These are phyloP conservation scores for Forficula auricularia DNA, from an alignment of 1,140 invertebrate genomes.

Conservation along the genomic window DNA sequence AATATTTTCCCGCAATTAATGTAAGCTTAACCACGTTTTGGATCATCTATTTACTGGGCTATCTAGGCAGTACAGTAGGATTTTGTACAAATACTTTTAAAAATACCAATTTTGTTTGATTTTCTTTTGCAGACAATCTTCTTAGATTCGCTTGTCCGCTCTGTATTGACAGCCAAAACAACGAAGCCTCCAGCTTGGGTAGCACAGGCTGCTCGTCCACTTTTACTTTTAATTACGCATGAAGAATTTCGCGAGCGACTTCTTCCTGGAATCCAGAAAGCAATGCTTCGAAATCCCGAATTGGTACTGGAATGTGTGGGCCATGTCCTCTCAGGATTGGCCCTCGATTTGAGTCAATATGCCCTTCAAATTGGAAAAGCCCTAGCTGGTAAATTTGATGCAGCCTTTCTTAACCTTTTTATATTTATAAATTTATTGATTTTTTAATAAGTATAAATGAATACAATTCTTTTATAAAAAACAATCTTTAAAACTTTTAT, in stretches of 20 bases:
- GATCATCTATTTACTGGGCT: too few relatives aligned
- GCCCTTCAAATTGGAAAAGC: constrained; percentile 65
- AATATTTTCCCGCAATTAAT: too few relatives aligned
- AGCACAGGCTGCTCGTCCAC: constrained; percentile 40
- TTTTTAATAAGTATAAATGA: constrained; percentile 5
- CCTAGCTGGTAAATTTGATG: constrained; percentile 43
- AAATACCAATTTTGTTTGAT: background rate
- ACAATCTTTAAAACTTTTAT: too few relatives aligned
- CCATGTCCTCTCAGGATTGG: constrained; percentile 47
- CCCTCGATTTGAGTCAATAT: constrained; percentile 62
- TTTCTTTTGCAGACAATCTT: constrained; percentile 34
- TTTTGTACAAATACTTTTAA: too few relatives aligned
- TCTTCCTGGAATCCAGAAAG: constrained; percentile 72
- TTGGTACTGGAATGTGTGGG: constrained; percentile 67
- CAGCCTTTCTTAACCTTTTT: background rate
- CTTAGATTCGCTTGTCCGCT: constrained; percentile 61
- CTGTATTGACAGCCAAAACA: constrained; percentile 52
- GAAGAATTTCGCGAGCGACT: constrained; percentile 59
- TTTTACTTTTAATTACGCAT: constrained; percentile 44
- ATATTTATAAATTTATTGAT: constrained; percentile 3
- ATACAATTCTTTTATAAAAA: too few relatives aligned
- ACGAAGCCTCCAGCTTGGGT: constrained; percentile 46
- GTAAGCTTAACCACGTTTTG: too few relatives aligned
- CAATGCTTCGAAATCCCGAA: constrained; percentile 87
- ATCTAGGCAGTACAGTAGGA: too few relatives aligned